phyloP scores from a whole-genome alignment of 1,140 invertebrate genomes.

The Camponotus pennsylvanicus region DNA sequence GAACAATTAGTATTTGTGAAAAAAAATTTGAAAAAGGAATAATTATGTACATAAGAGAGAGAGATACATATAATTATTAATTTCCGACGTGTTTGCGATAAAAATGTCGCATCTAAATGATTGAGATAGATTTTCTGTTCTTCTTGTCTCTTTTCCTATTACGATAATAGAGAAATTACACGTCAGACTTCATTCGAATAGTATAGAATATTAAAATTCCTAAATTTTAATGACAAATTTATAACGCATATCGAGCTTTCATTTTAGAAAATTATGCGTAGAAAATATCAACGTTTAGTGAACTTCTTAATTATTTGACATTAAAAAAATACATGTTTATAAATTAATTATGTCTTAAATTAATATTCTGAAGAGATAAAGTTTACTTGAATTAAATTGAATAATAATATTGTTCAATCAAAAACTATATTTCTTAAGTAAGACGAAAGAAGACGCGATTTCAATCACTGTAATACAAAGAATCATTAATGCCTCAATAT shows the following conservation, averaged over 20 bases:
- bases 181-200: constrained; percentile 20
- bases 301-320: not conserved
- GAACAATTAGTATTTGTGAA: not conserved
- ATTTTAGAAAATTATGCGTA: not conserved
- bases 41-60: not conserved
- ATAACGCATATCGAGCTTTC: not conserved
- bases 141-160: constrained; percentile 2
- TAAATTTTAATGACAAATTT: constrained; percentile 2
- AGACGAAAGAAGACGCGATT: not conserved
- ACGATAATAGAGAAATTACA: constrained; percentile 21
- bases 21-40: not conserved
- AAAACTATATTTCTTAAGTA: not conserved
- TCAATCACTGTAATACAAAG: not conserved
- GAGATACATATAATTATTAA: constrained; percentile 36
- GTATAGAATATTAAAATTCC: constrained; percentile 9
- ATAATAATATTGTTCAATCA: not conserved
- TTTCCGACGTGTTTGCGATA: constrained; percentile 23
- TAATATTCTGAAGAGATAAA: too few species aligned
- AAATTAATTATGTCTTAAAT: too few species aligned
- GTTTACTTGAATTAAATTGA: too few species aligned
- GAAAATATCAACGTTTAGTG: not conserved
- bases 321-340: not conserved
- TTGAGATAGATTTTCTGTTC: constrained; percentile 41
- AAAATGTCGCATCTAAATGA: constrained; percentile 30
- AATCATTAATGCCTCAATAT: not conserved